phyloP scores from a whole-genome alignment of 2,113 vertebrate genomes.

The Dicrurus megarhynchus region DNA sequence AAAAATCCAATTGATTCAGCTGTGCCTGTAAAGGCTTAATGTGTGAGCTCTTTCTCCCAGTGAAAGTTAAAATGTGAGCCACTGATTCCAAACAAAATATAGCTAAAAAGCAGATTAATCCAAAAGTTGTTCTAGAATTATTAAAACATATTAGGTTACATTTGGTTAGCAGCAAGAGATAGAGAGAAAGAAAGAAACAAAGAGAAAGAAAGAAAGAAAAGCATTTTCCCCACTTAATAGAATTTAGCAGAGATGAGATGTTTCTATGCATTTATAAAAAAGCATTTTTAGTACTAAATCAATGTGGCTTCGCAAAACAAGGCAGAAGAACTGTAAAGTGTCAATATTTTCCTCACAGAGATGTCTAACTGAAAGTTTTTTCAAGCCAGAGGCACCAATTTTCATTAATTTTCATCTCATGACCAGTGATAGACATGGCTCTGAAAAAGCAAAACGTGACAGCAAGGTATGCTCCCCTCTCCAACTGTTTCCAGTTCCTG shows the following conservation, averaged over 20 bases:
- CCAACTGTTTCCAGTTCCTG: not conserved
- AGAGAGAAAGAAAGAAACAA: too few relatives aligned
- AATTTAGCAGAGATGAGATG: not conserved
- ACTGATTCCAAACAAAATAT: not conserved
- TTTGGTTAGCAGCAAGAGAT: not conserved
- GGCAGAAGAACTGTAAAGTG: not conserved
- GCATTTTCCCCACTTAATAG: not conserved
- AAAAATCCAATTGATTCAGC: not conserved
- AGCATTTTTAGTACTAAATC: not conserved
- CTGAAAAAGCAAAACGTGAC: not conserved
- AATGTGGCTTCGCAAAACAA: not conserved
- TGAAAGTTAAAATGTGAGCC: not conserved
- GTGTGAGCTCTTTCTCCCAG: not conserved
- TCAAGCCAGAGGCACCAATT: not conserved
- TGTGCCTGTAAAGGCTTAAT: not conserved
- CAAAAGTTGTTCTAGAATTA: not conserved
- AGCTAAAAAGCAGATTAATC: not conserved
- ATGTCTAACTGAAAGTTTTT: not conserved
- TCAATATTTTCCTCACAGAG: not conserved
- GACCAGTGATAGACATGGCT: not conserved
- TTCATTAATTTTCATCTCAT: not conserved
- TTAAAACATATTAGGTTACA: not conserved
- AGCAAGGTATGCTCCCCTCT: not conserved
- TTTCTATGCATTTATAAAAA: not conserved
- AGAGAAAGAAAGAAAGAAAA: too few relatives aligned